Evolutionary conservation across 2,113 vertebrate species (phyloP).

Genomic region (Albula glossodonta): DNA sequence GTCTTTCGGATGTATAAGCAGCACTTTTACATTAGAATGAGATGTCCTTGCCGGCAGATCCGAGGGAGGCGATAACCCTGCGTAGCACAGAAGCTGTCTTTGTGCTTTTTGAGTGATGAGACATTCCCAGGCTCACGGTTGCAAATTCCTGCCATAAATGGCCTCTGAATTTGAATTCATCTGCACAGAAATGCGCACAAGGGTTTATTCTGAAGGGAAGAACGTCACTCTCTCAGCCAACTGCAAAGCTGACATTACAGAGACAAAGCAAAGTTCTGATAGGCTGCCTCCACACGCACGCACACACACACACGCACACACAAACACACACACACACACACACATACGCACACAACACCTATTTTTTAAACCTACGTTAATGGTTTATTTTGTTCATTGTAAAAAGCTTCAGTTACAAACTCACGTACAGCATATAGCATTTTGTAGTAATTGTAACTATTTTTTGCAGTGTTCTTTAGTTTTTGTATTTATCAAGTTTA

Average conservation of each 20-base stretch:
- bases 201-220: background rate
- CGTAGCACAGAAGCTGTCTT: background rate
- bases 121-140: slow-evolving; percentile 4
- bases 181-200: slow-evolving; percentile 1
- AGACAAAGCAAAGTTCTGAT: background rate
- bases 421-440: background rate
- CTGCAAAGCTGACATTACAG: background rate
- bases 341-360: too few species aligned
- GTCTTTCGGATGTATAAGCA: background rate
- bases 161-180: slow-evolving; percentile 17
- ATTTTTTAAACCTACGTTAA: background rate
- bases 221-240: background rate
- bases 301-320: background rate
- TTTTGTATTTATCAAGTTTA: background rate
- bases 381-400: too few species aligned
- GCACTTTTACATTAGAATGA: background rate
- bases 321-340: background rate
- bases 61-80: background rate
- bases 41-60: background rate
- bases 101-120: background rate
- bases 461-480: background rate
- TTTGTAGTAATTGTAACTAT: too few species aligned
- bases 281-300: background rate
- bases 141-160: slow-evolving; percentile 42
- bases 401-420: background rate